A percentile compares a stretch with the other conserved stretches of the same genome.
These are phyloP conservation scores for Sabatieria punctata DNA, from an alignment of 2,888 invertebrate genomes.

Conservation along the genomic window DNA sequence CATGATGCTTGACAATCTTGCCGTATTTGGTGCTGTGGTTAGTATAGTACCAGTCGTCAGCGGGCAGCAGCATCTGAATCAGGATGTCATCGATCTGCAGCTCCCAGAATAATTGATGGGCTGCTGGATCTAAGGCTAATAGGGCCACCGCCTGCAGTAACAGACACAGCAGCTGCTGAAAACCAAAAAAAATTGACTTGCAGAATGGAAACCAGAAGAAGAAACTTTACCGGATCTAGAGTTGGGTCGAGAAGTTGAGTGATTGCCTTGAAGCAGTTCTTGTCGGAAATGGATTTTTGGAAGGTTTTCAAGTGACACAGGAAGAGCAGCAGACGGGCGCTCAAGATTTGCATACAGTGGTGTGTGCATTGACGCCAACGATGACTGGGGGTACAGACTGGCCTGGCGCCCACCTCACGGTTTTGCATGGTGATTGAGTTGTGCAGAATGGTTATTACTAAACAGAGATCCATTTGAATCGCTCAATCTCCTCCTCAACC, in stretches of 20 bases:
- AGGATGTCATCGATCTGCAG: conserved; percentile 45
- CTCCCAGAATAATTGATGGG: conserved; percentile 42
- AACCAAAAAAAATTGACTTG: conserved; percentile 12
- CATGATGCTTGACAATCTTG: conserved; percentile 47
- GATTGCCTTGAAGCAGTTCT: conserved; percentile 43
- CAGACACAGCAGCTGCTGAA: conserved; percentile 46
- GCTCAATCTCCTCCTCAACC: too few relatives aligned
- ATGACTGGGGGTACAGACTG: conserved; percentile 45
- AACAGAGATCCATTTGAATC: conserved; percentile 37
- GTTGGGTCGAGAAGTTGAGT: conserved; percentile 46
- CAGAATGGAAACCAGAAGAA: not conserved
- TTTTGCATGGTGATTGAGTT: conserved; percentile 47
- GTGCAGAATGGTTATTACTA: conserved; percentile 42
- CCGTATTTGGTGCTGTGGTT: conserved; percentile 48
- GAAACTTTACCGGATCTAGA: conserved; percentile 43
- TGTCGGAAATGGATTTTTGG: conserved; percentile 41
- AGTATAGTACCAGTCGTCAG: conserved; percentile 51
- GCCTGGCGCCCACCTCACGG: conserved; percentile 43
- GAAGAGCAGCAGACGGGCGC: conserved; percentile 44
- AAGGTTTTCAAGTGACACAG: conserved; percentile 43
- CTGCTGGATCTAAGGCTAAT: conserved; percentile 42
- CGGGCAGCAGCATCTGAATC: conserved; percentile 45
- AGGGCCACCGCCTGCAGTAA: conserved; percentile 45
- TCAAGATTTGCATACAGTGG: conserved; percentile 45
- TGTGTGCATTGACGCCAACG: conserved; percentile 44